phyloP scores from a whole-genome alignment of 2,888 invertebrate species.

The Pollenia angustigena region DNA sequence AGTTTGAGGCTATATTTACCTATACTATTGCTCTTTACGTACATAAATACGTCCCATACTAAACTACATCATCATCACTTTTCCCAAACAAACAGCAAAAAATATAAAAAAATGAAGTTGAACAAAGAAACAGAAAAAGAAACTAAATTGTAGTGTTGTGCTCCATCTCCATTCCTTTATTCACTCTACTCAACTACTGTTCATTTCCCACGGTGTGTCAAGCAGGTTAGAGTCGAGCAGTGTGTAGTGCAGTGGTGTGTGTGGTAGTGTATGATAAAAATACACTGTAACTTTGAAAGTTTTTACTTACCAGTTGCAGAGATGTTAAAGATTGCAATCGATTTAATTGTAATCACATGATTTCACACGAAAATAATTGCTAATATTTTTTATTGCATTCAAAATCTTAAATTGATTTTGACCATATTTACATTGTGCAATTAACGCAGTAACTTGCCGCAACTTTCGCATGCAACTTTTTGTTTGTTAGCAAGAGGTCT shows the following conservation, averaged over 20 bases:
- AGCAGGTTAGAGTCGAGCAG: constrained; percentile 67
- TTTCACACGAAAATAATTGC: no score
- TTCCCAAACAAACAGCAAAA: constrained; percentile 64
- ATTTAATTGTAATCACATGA: no score
- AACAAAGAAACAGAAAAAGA: constrained; percentile 59
- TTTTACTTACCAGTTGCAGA: constrained; percentile 37
- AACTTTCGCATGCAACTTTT: no score
- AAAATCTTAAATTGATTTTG: no score
- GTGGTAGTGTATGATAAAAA: constrained; percentile 31
- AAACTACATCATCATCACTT: constrained; percentile 66
- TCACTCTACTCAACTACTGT: constrained; percentile 79
- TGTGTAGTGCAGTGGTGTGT: constrained; percentile 40
- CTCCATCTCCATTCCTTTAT: constrained; percentile 66
- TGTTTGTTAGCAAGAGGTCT: no score
- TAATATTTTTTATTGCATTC: no score
- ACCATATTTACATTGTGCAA: no score
- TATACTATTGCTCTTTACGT: constrained; percentile 61
- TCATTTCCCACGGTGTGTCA: constrained; percentile 83
- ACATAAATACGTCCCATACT: constrained; percentile 46
- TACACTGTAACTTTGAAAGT: constrained; percentile 52
- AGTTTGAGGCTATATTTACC: constrained; percentile 66
- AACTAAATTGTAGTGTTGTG: constrained; percentile 68
- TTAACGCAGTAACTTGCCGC: no score
- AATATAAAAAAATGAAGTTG: constrained; percentile 51
- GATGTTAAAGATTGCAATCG: no score